Conservation (phyloP, 2,797 vertebrate genomes). For the Malurus splendens region DNA sequence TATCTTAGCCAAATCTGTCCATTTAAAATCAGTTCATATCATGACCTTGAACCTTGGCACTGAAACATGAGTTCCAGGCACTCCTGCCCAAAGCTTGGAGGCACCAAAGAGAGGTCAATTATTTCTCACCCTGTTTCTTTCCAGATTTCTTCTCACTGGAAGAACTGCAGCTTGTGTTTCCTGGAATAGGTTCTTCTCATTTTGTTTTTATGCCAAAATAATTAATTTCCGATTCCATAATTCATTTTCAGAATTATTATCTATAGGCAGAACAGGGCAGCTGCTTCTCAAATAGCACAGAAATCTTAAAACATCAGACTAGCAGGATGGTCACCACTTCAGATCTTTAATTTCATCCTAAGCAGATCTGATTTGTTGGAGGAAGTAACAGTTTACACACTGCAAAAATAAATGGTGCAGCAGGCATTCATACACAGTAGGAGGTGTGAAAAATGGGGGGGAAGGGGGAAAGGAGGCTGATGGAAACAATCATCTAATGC, state of each 20-base stretch:
- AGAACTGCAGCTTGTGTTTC: background rate
- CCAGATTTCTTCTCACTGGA: background rate
- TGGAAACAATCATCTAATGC: slow-evolving; percentile 59
- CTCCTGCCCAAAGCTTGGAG: slow-evolving; percentile 14
- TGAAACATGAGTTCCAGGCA: slow-evolving; percentile 23
- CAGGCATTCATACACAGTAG: slow-evolving; percentile 45
- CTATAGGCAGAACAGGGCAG: slow-evolving; percentile 16
- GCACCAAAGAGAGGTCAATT: slow-evolving; percentile 13
- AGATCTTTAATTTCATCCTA: slow-evolving; percentile 51
- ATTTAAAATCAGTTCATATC: background rate
- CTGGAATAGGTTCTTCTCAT: slow-evolving; percentile 1
- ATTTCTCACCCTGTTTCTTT: background rate
- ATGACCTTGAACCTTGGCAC: slow-evolving; percentile 43
- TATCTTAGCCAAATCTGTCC: background rate
- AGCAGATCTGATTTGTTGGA: slow-evolving; percentile 54
- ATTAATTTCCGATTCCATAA: slow-evolving; percentile 33
- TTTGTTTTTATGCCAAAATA: slow-evolving; percentile 27
- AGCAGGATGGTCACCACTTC: slow-evolving; percentile 22
- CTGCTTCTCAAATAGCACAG: background rate
- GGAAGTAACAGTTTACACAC: slow-evolving; percentile 66
- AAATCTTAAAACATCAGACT: slow-evolving; percentile 29
- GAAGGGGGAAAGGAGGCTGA: slow-evolving; percentile 9
- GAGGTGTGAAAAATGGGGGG: slow-evolving; percentile 63
- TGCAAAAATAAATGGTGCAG: slow-evolving; percentile 55
- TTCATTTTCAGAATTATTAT: slow-evolving; percentile 3